These are phyloP conservation scores for Poecilia picta DNA, from an alignment of 2,797 vertebrate genomes.

Conservation along the genomic window DNA sequence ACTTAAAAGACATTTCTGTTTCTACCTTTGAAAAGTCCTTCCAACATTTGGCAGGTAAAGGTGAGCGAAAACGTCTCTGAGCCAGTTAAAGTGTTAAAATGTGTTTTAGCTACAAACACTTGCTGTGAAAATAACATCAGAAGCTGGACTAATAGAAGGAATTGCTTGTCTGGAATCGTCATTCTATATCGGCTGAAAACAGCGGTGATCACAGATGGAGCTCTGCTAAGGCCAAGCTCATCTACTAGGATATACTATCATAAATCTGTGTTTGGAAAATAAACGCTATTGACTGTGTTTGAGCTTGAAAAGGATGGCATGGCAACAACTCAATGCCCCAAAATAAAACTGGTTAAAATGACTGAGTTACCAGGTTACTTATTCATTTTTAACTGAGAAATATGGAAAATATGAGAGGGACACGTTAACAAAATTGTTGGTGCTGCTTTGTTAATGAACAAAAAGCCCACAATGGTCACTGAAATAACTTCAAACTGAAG, in stretches of 20 bases:
- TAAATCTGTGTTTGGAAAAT: not conserved
- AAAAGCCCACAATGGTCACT: no score
- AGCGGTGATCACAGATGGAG: slow-evolving; percentile 34
- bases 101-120: not conserved
- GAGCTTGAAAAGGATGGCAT: not conserved
- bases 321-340: not conserved
- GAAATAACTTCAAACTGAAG: no score
- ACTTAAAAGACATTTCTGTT: not conserved
- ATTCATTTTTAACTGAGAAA: not conserved
- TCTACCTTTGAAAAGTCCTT: not conserved
- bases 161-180: not conserved
- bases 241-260: not conserved
- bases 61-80: not conserved
- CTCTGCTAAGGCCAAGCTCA: slow-evolving; percentile 27
- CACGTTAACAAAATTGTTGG: not conserved
- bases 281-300: not conserved
- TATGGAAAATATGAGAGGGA: not conserved
- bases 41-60: not conserved
- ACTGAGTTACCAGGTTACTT: not conserved
- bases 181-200: slow-evolving; percentile 25
- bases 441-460: no score
- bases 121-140: not conserved
- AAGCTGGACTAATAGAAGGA: not conserved
- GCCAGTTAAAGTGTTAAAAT: not conserved
- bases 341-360: not conserved